Evolutionary conservation across 2,797 vertebrate species (phyloP).

Genomic region (Sebastes kiyomatsui): DNA sequence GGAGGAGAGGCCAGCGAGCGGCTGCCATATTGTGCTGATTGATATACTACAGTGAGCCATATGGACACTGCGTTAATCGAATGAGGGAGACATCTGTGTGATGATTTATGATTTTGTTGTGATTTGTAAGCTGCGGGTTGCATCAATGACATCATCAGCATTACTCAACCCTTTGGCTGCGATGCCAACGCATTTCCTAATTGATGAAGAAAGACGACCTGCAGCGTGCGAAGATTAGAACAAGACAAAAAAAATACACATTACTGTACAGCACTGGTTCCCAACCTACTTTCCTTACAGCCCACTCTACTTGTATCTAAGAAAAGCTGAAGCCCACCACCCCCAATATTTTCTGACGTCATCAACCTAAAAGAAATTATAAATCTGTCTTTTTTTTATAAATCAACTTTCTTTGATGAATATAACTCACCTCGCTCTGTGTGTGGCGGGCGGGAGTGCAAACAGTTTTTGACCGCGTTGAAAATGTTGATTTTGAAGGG

Average conservation of each 20-base stretch:
- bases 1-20: constrained; percentile 66
- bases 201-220: constrained; percentile 70
- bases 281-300: rapidly evolving
- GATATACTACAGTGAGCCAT: constrained; percentile 78
- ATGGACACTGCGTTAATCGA: constrained; percentile 80
- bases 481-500: no score
- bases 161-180: constrained; percentile 57
- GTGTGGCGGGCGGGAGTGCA: no score
- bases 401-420: no score
- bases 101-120: constrained; percentile 81
- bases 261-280: neutral
- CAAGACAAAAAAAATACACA: constrained; percentile 68
- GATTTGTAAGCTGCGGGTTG: constrained; percentile 75
- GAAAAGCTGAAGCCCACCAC: no score
- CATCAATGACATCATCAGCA: constrained; percentile 80
- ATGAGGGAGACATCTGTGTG: constrained; percentile 77
- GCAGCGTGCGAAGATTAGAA: constrained; percentile 80
- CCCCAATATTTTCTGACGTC: no score
- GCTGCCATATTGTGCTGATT: constrained; percentile 80
- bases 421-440: no score
- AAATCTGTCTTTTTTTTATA: no score
- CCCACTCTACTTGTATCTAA: no score
- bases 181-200: constrained; percentile 56
- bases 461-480: no score
- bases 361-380: no score